phyloP scores from a whole-genome alignment of 2,797 vertebrate genomes.

The Psittacula echo region DNA sequence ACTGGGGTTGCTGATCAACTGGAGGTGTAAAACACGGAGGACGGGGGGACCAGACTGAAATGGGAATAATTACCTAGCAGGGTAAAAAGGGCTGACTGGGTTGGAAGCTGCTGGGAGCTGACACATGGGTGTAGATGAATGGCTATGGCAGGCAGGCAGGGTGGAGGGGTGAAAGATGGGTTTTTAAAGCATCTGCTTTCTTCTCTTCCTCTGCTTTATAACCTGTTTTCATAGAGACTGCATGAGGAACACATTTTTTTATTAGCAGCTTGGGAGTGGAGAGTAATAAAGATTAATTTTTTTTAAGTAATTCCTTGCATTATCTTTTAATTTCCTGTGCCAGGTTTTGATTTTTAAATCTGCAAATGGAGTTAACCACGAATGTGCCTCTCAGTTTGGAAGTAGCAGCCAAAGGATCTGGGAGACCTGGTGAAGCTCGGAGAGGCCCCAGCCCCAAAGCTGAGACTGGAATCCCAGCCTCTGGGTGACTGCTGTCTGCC shows the following conservation, averaged over 20 bases:
- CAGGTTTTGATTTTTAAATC: conserved; percentile 67
- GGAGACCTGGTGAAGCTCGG: fast-evolving
- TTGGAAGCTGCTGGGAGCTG: conserved; percentile 25
- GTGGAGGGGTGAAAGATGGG: neutral
- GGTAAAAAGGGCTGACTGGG: conserved; percentile 38
- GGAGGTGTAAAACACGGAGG: conserved; percentile 31
- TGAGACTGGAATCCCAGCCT: neutral
- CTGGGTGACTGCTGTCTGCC: neutral
- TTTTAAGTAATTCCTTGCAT: conserved; percentile 73
- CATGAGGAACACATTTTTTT: conserved; percentile 66
- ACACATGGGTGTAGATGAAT: neutral
- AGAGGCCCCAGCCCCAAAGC: neutral
- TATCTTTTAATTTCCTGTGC: conserved; percentile 74
- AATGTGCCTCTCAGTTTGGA: neutral
- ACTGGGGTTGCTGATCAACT: conserved; percentile 30
- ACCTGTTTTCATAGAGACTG: conserved; percentile 71
- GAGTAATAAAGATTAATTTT: conserved; percentile 76
- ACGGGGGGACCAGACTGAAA: conserved; percentile 2
- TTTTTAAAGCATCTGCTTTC: conserved; percentile 63
- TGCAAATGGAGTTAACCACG: neutral
- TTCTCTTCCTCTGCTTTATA: conserved; percentile 68
- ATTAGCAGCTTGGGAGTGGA: conserved; percentile 63
- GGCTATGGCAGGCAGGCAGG: neutral
- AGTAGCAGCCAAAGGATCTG: neutral
- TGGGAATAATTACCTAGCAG: conserved; percentile 50